Percentiles rank a stretch among this genome's conserved stretches.
phyloP scores from a whole-genome alignment of 2,113 vertebrate species.

The Dunckerocampus dactyliophorus region DNA sequence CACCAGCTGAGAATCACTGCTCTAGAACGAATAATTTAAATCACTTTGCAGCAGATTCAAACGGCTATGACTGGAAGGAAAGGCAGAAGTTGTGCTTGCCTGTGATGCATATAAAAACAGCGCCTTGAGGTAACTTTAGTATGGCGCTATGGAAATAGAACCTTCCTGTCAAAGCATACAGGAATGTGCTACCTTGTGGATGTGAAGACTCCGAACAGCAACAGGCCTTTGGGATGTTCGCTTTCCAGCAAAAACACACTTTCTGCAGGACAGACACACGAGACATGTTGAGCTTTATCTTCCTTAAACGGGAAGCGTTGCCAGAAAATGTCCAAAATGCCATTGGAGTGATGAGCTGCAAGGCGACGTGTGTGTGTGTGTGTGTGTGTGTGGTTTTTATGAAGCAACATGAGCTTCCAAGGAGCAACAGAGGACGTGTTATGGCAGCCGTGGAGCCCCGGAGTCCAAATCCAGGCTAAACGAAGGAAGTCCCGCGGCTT shows the following conservation, averaged over 20 bases:
- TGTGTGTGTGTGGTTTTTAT: slow-evolving; percentile 10
- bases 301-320: background rate
- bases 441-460: slow-evolving; percentile 2
- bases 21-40: no score
- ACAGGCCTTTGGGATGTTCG: slow-evolving; percentile 86
- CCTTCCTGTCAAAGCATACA: slow-evolving; percentile 28
- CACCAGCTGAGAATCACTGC: no score
- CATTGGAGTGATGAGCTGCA: slow-evolving; percentile 1
- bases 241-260: slow-evolving; percentile 94
- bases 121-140: background rate
- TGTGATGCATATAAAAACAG: no score
- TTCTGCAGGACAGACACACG: slow-evolving; percentile 75
- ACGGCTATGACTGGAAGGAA: no score
- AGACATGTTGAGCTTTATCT: background rate
- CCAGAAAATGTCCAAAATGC: background rate
- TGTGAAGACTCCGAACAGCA: slow-evolving; percentile 93
- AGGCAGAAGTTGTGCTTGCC: background rate
- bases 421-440: slow-evolving; percentile 31
- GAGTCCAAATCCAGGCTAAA: slow-evolving; percentile 39
- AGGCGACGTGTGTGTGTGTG: background rate
- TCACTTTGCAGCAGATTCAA: no score
- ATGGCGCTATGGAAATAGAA: background rate
- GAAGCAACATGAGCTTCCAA: slow-evolving; percentile 14
- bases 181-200: slow-evolving; percentile 86
- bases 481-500: slow-evolving; percentile 4